phyloP scores from a whole-genome alignment of 53 echinoderm and acorn worm genomes.

The Luidia sarsii region DNA sequence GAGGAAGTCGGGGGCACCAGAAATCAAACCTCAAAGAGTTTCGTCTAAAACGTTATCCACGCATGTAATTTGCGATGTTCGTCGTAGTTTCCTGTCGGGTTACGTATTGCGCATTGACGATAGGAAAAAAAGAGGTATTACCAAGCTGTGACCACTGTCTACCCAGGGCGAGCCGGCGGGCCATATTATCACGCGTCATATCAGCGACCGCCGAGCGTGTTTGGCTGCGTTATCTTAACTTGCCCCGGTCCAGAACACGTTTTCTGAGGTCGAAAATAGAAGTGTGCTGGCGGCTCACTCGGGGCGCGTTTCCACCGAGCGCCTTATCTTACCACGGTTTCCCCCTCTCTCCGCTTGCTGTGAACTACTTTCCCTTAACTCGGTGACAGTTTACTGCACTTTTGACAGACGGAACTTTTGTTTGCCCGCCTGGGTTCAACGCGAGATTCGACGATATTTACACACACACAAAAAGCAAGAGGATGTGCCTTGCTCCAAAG shows the following conservation, averaged over 20 bases:
- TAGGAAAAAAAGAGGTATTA: conserved; percentile 2
- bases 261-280: conserved; percentile 38
- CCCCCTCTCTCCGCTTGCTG: background rate
- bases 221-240: background rate
- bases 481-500: no score
- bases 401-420: background rate
- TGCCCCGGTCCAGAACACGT: conserved; percentile 8
- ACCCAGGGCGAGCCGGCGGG: background rate
- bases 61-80: conserved; percentile 38
- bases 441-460: no score
- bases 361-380: background rate
- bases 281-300: background rate
- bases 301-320: background rate
- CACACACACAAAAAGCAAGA: no score
- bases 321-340: no score
- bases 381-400: conserved; percentile 19
- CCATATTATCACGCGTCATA: conserved; percentile 12
- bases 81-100: background rate
- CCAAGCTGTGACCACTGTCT: background rate
- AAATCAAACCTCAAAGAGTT: no score
- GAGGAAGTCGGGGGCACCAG: no score
- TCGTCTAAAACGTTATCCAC: no score
- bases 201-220: background rate
- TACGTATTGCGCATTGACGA: conserved; percentile 8
- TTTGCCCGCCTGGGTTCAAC: no score